A percentile compares a stretch with the other conserved stretches of the same genome.
Conservation (phyloP, 2,888 invertebrate species). For the Dynastes grantii region DNA sequence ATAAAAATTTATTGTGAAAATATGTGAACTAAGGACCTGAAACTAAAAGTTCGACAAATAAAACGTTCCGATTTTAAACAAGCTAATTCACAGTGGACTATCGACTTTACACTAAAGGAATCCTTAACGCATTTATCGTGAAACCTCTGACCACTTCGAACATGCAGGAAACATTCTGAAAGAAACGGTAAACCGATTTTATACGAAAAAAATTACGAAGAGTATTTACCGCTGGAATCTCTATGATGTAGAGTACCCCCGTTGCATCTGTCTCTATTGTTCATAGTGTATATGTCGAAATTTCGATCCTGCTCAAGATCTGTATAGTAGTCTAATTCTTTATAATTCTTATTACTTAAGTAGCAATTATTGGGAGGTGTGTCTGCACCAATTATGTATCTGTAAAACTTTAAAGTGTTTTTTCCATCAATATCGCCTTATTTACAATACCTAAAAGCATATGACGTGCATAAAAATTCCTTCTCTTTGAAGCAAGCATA, state of each 20-base stretch:
- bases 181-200: not conserved
- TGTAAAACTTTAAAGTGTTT: slow-evolving; percentile 54
- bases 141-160: slow-evolving; percentile 82
- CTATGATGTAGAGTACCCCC: slow-evolving; percentile 68
- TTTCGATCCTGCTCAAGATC: slow-evolving; percentile 83
- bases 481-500: slow-evolving; percentile 81
- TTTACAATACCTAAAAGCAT: slow-evolving; percentile 78
- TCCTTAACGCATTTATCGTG: slow-evolving; percentile 78
- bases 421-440: no score
- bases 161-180: slow-evolving; percentile 88
- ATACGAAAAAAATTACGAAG: not conserved
- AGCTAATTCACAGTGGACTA: slow-evolving; percentile 87
- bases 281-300: slow-evolving; percentile 86
- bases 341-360: slow-evolving; percentile 81
- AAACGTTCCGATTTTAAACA: slow-evolving; percentile 83
- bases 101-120: slow-evolving; percentile 78
- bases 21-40: slow-evolving; percentile 71
- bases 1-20: slow-evolving; percentile 1
- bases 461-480: slow-evolving; percentile 83
- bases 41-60: slow-evolving; percentile 87
- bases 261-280: slow-evolving; percentile 73
- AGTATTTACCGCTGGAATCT: slow-evolving; percentile 68
- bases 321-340: slow-evolving; percentile 80
- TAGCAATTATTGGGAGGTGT: slow-evolving; percentile 83
- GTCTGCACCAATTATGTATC: slow-evolving; percentile 71